phyloP scores from a whole-genome alignment of 2,113 vertebrate species.

The Haliaeetus leucogaster region DNA sequence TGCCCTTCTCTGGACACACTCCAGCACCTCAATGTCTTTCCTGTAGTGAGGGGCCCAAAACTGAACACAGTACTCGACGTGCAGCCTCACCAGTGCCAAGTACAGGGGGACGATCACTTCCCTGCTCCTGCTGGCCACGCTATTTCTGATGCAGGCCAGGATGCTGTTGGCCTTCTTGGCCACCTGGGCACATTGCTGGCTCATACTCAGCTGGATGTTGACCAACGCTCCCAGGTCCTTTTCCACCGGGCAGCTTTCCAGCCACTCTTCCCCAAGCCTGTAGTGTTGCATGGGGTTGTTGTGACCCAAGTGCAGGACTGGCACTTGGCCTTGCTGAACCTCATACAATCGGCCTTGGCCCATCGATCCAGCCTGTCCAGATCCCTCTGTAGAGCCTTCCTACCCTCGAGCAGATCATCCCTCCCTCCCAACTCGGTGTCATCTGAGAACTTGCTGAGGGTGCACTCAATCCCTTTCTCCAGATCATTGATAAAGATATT shows the following conservation, averaged over 20 bases:
- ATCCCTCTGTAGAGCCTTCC: fast-evolving
- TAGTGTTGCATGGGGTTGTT: fast-evolving
- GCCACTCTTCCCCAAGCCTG: neutral
- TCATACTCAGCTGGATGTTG: fast-evolving
- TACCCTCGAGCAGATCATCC: fast-evolving
- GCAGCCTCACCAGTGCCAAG: fast-evolving
- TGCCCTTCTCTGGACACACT: no score
- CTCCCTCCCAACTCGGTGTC: fast-evolving
- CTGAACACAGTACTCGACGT: fast-evolving
- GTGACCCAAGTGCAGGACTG: fast-evolving
- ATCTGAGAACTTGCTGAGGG: neutral
- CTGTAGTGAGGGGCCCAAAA: no score
- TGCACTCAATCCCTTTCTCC: fast-evolving
- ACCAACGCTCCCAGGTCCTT: neutral
- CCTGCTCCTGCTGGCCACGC: neutral
- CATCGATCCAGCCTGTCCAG: fast-evolving
- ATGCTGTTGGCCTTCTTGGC: fast-evolving
- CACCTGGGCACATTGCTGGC: neutral
- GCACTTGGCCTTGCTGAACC: neutral
- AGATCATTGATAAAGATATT: neutral
- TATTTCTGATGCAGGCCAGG: neutral
- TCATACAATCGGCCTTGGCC: fast-evolving
- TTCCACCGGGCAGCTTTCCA: fast-evolving
- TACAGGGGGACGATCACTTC: fast-evolving
- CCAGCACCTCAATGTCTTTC: no score